A percentile compares a stretch with the other conserved stretches of the same genome.
These are phyloP conservation scores for Ectropis crepuscularia DNA, from an alignment of 2,888 invertebrate species.

Conservation along the genomic window DNA sequence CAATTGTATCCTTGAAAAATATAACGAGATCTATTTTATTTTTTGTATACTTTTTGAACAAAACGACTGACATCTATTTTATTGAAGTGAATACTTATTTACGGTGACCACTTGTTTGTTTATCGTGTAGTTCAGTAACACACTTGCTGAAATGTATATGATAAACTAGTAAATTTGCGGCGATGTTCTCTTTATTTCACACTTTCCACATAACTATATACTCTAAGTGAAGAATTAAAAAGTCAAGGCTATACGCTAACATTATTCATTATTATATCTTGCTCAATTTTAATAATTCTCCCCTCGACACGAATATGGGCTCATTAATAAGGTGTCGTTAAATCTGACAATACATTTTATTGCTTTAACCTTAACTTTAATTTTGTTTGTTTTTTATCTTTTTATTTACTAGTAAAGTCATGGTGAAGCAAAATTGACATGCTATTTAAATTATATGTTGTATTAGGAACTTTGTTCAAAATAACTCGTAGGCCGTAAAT, in stretches of 20 bases:
- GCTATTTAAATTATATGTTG: too few relatives aligned
- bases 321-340: slow-evolving; percentile 31
- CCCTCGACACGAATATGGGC: slow-evolving; percentile 31
- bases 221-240: slow-evolving; percentile 16
- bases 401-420: too few relatives aligned
- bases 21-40: neutral
- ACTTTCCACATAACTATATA: neutral
- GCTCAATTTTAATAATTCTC: slow-evolving; percentile 33
- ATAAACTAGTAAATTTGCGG: too few relatives aligned
- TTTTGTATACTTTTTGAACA: neutral
- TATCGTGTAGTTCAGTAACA: too few relatives aligned
- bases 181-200: neutral
- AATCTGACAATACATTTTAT: slow-evolving; percentile 31
- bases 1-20: slow-evolving; percentile 6
- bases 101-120: too few relatives aligned
- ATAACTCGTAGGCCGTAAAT: too few relatives aligned
- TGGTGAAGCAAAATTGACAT: too few relatives aligned
- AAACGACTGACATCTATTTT: neutral
- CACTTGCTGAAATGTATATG: too few relatives aligned
- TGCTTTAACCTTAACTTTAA: slow-evolving; percentile 23
- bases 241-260: slow-evolving; percentile 24
- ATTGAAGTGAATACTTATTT: neutral
- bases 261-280: slow-evolving; percentile 25
- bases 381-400: too few relatives aligned
- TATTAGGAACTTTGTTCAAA: too few relatives aligned